Conservation (phyloP, 1,140 invertebrate genomes). For the Ptiloglossa arizonensis region DNA sequence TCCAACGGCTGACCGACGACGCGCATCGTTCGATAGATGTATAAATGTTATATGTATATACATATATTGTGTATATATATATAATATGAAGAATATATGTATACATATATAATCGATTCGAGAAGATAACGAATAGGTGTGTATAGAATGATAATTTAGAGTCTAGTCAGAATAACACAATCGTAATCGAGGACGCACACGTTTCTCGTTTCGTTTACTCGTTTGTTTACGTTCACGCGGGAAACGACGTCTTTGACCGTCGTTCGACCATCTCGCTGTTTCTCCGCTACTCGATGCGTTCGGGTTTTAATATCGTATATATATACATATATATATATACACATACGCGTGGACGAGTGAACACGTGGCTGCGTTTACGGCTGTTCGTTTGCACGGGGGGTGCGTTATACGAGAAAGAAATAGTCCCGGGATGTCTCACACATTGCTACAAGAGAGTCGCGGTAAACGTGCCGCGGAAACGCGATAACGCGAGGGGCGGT, state of each 20-base stretch:
- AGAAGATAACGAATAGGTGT: constrained; percentile 63
- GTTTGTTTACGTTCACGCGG: constrained; percentile 19
- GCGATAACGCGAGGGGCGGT: no score
- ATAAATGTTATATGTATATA: constrained; percentile 50
- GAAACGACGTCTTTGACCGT: neutral
- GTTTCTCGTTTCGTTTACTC: constrained; percentile 42
- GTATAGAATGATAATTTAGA: constrained; percentile 72
- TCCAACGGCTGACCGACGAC: neutral
- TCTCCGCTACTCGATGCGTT: constrained; percentile 37
- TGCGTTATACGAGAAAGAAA: neutral
- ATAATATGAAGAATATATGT: no score
- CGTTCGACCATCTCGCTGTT: constrained; percentile 9
- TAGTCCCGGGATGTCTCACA: no score
- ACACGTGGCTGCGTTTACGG: constrained; percentile 52
- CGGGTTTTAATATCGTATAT: no score
- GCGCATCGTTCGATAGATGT: constrained; percentile 30
- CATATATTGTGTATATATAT: no score
- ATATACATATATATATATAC: no score
- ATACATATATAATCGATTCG: constrained; percentile 54
- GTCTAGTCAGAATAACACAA: constrained; percentile 76
- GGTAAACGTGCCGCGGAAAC: no score
- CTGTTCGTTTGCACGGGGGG: constrained; percentile 35
- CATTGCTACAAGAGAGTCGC: no score
- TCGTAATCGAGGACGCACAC: constrained; percentile 68
- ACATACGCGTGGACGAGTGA: constrained; percentile 9